Conservation (phyloP, 2,888 invertebrate species). For the Pilophorus perplexus region DNA sequence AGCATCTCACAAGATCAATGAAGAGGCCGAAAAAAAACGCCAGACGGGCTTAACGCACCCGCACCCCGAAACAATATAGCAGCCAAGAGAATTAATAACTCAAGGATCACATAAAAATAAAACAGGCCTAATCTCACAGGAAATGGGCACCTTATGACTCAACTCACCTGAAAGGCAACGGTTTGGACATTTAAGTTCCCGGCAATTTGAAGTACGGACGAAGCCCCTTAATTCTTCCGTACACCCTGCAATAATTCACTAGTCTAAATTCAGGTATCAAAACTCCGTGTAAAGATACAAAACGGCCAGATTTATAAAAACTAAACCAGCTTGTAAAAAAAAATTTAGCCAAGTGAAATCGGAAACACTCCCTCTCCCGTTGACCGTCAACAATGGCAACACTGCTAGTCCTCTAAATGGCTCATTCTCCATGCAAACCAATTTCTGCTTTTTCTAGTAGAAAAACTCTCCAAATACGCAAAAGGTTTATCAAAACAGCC, state of each 20-base stretch:
- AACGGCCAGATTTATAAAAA: not conserved
- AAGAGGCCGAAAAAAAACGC: too few relatives aligned
- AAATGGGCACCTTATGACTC: slow-evolving; percentile 8
- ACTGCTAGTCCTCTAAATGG: too few relatives aligned
- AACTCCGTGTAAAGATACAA: not conserved
- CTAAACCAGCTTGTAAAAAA: slow-evolving; percentile 7
- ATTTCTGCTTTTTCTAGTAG: too few relatives aligned
- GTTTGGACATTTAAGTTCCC: not conserved
- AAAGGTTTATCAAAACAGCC: too few relatives aligned
- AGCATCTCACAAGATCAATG: too few relatives aligned
- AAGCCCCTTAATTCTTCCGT: not conserved
- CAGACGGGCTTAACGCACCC: too few relatives aligned
- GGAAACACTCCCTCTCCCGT: not conserved
- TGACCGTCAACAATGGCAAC: not conserved
- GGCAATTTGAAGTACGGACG: not conserved
- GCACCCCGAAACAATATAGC: too few relatives aligned
- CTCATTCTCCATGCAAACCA: too few relatives aligned
- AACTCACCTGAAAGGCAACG: slow-evolving; percentile 22
- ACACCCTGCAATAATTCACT: not conserved
- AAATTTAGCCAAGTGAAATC: not conserved
- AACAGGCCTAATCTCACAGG: slow-evolving; percentile 13
- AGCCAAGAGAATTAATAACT: too few relatives aligned
- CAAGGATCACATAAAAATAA: slow-evolving; percentile 12
- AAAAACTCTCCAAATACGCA: too few relatives aligned
- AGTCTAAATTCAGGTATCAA: not conserved